Evolutionary conservation across 2,797 vertebrate genomes (phyloP), one percentile per base, ranked within the genome.

Genomic region (Sitta carolinensis): DNA sequence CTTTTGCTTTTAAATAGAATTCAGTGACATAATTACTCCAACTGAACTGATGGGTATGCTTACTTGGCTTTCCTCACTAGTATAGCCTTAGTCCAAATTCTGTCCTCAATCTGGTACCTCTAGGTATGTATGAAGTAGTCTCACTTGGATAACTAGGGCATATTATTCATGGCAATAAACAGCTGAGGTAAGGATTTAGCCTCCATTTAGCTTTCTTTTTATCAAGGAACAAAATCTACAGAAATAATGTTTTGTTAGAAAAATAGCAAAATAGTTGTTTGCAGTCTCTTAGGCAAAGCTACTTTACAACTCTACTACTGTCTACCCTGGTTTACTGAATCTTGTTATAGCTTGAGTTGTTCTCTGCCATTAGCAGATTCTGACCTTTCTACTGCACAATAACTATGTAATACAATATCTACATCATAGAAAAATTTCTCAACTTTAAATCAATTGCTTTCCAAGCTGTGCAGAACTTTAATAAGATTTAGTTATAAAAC

Each of bases 371-470:
- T 91, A 61, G 55, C 54, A 84, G 78, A 80, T 93, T 92, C 66
- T 95, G 78, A 54, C 79, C 86, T 90, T 96, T 94, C 74, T 83
- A 13, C 58, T 86, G 66, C 36, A 34, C 90, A 94, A 72, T 72
- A 90, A 59, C 36, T 5, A 0, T 82, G 66, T 89, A 93, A 93
- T 93, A 86, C 47, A 72, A 32, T 94, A 91, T 50, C 69, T 77
- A 69, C 61, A 76, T 50, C 30, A 95, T 8, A 80, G 84, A 89
- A 75, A 70, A 88, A 70, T 52, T 47, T 70, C 84, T 88, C 78
- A 92, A 4, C 43, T 90, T 90, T 59, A 83, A 94, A 96, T 90
- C 64, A 93, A 82, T 93, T 91, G 59, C 57, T 76, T 94, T 84
- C 70, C 77, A 73, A 89, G 50, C 72, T 93, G 38, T 4, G 10